phyloP scores from a whole-genome alignment of 35 echinoderm and acorn worm species.

The Heliocidaris tuberculata region DNA sequence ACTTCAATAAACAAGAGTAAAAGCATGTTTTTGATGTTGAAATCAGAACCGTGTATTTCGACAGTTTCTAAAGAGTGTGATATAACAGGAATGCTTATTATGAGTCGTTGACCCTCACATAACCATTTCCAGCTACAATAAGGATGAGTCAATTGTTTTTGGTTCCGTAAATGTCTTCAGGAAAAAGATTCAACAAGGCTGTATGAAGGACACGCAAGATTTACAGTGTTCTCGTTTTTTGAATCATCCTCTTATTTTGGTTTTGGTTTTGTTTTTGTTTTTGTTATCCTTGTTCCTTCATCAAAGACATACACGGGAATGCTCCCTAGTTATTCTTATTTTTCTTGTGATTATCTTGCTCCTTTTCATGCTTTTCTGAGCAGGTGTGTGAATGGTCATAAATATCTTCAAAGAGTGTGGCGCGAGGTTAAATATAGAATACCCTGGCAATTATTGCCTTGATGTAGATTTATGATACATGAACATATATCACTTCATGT shows the following conservation, averaged over 20 bases:
- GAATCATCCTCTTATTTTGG: not conserved
- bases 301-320: too few relatives aligned
- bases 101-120: not conserved
- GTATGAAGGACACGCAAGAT: not conserved
- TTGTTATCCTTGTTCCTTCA: not conserved
- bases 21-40: not conserved
- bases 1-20: not conserved
- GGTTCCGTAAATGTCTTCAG: not conserved
- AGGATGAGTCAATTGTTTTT: not conserved
- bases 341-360: too few relatives aligned
- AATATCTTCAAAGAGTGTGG: not conserved
- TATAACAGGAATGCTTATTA: not conserved
- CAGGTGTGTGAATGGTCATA: not conserved
- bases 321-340: too few relatives aligned
- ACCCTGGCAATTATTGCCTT: not conserved
- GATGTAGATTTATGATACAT: not conserved
- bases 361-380: not conserved
- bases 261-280: not conserved
- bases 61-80: not conserved
- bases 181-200: not conserved
- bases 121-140: not conserved
- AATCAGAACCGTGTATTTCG: not conserved
- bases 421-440: not conserved
- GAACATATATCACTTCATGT: not conserved
- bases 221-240: not conserved